Evolutionary conservation across 1,140 invertebrate genomes (phyloP).

Genomic region (Zaprionus inermis): DNA sequence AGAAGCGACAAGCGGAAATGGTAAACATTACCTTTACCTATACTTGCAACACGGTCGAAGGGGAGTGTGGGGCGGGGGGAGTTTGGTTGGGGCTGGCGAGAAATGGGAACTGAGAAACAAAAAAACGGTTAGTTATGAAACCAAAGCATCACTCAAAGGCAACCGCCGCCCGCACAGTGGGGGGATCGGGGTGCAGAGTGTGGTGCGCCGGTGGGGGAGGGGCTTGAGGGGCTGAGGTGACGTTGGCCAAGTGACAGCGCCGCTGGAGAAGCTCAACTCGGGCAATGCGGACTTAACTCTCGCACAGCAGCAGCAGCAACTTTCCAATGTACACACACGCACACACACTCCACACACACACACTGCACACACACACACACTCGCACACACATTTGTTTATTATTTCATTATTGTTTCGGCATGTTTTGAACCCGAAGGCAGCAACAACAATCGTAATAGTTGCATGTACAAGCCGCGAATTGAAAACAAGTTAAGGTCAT

Average conservation of each 20-base stretch:
- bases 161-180: slow-evolving; percentile 68
- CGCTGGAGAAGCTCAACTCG: slow-evolving; percentile 52
- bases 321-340: slow-evolving; percentile 64
- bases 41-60: slow-evolving; percentile 56
- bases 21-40: slow-evolving; percentile 77
- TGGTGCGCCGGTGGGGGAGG: no score
- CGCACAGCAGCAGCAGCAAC: slow-evolving; percentile 58
- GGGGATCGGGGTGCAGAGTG: background rate
- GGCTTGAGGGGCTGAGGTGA: slow-evolving; percentile 40
- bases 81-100: slow-evolving; percentile 17
- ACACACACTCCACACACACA: slow-evolving; percentile 31
- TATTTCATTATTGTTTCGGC: slow-evolving; percentile 75
- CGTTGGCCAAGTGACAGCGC: slow-evolving; percentile 58
- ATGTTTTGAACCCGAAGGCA: slow-evolving; percentile 42
- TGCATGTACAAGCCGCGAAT: slow-evolving; percentile 34
- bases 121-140: slow-evolving; percentile 74
- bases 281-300: slow-evolving; percentile 38
- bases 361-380: slow-evolving; percentile 29
- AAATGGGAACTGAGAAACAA: slow-evolving; percentile 59
- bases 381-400: slow-evolving; percentile 50
- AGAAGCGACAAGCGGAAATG: slow-evolving; percentile 78
- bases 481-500: slow-evolving; percentile 47
- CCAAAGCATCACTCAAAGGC: slow-evolving; percentile 79
- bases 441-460: slow-evolving; percentile 35
- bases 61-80: background rate